Conservation (phyloP, 2,113 vertebrate species). For the Carassius gibelio region DNA sequence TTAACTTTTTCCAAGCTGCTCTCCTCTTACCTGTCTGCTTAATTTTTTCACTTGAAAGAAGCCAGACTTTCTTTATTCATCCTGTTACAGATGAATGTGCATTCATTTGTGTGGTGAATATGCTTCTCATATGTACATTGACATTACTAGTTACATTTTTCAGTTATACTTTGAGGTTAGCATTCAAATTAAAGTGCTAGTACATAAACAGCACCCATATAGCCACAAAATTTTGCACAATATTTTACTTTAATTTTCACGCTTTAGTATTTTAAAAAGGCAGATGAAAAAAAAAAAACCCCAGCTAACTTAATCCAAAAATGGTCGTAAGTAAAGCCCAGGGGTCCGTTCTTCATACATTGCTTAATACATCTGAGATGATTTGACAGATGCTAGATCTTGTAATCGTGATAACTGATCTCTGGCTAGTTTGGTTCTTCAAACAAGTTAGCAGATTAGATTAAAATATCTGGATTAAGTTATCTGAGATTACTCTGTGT, state of each 20-base stretch:
- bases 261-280: neutral
- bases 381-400: too few relatives aligned
- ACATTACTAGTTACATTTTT: neutral
- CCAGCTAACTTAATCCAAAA: neutral
- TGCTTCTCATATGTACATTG: neutral
- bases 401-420: too few relatives aligned
- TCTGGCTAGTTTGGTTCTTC: too few relatives aligned
- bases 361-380: too few relatives aligned
- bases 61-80: conserved; percentile 1
- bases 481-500: too few relatives aligned
- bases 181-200: neutral
- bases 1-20: neutral
- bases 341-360: too few relatives aligned
- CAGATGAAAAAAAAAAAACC: neutral
- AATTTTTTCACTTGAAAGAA: neutral
- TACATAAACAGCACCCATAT: neutral
- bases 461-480: too few relatives aligned
- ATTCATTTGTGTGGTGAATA: neutral
- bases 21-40: neutral
- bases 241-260: neutral
- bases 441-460: too few relatives aligned
- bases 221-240: neutral
- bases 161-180: neutral
- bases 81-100: neutral
- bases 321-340: neutral